Evolutionary conservation across 2,888 invertebrate species (phyloP).

Genomic region (Sussaba pulchella): DNA sequence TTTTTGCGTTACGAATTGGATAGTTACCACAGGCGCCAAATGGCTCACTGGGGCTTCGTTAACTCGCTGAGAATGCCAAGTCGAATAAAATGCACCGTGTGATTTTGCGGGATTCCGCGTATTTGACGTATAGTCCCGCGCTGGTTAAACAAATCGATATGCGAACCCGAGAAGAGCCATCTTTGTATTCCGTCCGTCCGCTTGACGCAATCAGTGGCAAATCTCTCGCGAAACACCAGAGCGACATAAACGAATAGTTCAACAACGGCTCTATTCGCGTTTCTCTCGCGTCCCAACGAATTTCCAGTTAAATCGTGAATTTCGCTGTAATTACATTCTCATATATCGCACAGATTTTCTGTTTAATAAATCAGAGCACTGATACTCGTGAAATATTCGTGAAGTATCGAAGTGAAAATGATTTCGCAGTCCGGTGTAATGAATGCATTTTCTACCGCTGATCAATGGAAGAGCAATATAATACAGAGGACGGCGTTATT

Average conservation of each 20-base stretch:
- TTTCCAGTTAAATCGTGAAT: conserved; percentile 57
- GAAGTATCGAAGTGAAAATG: conserved; percentile 12
- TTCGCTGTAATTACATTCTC: conserved; percentile 60
- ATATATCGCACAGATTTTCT: conserved; percentile 36
- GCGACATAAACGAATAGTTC: conserved; percentile 57
- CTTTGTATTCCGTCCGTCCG: conserved; percentile 2
- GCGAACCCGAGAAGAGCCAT: conserved; percentile 14
- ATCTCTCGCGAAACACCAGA: conserved; percentile 18
- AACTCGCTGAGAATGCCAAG: not conserved
- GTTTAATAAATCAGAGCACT: conserved; percentile 27
- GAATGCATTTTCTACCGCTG: not conserved
- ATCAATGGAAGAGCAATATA: conserved; percentile 2
- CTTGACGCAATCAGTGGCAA: conserved; percentile 19
- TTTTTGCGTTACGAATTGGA: not conserved
- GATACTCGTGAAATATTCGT: not conserved
- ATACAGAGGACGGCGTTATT: not conserved
- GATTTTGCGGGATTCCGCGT: conserved; percentile 29
- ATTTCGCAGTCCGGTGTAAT: conserved; percentile 10
- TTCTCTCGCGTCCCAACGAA: not conserved
- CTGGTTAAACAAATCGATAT: conserved; percentile 49
- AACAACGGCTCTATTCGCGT: conserved; percentile 36
- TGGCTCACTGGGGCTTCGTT: not conserved
- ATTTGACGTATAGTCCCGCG: conserved; percentile 1
- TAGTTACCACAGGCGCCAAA: not conserved
- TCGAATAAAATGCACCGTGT: conserved; percentile 15